These are phyloP conservation scores for Prionace glauca DNA, from an alignment of 2,797 vertebrate genomes.

Conservation along the genomic window DNA sequence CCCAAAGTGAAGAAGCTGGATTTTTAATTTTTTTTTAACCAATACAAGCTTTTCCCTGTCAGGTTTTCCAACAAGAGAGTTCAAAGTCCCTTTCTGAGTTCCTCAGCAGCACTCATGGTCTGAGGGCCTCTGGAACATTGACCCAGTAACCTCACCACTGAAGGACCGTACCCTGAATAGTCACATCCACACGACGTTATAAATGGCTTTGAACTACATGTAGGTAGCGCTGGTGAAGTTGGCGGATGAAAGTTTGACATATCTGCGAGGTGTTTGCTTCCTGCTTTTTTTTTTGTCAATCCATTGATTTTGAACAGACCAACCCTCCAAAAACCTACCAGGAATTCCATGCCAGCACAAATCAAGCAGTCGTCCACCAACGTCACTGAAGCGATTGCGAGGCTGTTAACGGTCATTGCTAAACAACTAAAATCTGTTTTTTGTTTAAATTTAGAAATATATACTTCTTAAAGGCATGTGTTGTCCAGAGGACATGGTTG, in stretches of 20 bases:
- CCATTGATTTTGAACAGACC: neutral
- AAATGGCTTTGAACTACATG: neutral
- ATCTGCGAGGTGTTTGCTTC: neutral
- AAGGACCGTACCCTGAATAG: neutral
- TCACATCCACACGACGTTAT: neutral
- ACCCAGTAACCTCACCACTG: neutral
- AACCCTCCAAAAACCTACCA: neutral
- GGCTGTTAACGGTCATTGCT: neutral
- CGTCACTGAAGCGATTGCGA: neutral
- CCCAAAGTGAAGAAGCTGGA: neutral
- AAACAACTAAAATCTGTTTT: neutral
- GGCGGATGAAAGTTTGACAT: neutral
- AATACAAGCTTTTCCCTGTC: neutral
- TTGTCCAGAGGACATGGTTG: neutral
- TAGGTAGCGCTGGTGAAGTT: neutral
- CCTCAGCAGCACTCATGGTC: neutral
- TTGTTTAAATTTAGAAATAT: neutral
- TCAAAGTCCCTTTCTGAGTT: neutral
- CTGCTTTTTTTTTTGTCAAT: no score
- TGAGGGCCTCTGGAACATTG: neutral
- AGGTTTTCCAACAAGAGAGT: neutral
- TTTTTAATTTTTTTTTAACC: neutral
- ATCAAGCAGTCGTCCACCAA: neutral
- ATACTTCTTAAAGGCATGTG: neutral
- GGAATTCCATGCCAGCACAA: neutral